These are phyloP conservation scores for Epistrophe eligans DNA, from an alignment of 2,888 invertebrate species.

Conservation along the genomic window DNA sequence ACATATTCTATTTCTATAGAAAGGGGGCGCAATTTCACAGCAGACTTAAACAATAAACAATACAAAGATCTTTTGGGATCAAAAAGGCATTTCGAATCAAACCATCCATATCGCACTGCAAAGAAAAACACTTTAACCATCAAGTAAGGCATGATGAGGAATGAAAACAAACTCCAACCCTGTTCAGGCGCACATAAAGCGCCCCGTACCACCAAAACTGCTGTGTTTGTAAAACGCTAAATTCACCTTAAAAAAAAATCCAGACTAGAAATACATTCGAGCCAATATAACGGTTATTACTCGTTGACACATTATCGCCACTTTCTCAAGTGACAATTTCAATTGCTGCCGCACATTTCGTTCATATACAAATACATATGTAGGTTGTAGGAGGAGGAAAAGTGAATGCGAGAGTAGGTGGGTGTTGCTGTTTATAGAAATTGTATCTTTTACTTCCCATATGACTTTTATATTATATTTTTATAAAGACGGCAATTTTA, in stretches of 20 bases:
- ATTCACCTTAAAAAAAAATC: not conserved
- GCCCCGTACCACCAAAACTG: not conserved
- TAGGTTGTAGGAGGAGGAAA: not conserved
- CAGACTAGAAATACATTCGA: conserved; percentile 43
- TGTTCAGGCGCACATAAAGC: conserved; percentile 6
- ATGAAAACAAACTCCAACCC: conserved; percentile 46
- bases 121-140: conserved; percentile 54
- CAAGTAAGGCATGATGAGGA: conserved; percentile 10
- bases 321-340: conserved; percentile 73
- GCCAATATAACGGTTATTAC: conserved; percentile 70
- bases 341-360: conserved; percentile 64
- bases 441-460: conserved; percentile 51
- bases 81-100: conserved; percentile 47
- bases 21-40: conserved; percentile 5
- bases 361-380: not conserved
- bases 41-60: conserved; percentile 11
- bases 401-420: conserved; percentile 34
- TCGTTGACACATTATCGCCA: conserved; percentile 72
- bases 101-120: conserved; percentile 49
- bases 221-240: conserved; percentile 13
- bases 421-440: conserved; percentile 36
- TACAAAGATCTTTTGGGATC: conserved; percentile 31
- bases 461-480: conserved; percentile 26
- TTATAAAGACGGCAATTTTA: conserved; percentile 47
- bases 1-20: not conserved